phyloP scores from a whole-genome alignment of 2,113 vertebrate genomes.

The Motacilla tschutschensis region DNA sequence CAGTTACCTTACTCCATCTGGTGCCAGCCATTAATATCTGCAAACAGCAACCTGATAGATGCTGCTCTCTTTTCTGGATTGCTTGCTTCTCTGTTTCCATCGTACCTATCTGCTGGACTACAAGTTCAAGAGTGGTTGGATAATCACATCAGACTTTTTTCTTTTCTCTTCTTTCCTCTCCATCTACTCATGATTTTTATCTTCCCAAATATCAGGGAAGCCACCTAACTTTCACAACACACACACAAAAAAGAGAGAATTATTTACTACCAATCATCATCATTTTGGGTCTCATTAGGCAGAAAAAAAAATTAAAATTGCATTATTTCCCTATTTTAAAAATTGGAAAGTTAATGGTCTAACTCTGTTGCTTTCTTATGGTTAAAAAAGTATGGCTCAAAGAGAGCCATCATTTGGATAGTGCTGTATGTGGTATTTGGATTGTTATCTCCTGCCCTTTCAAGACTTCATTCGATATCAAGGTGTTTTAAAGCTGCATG shows the following conservation, averaged over 20 bases:
- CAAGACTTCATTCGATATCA: conserved; percentile 1
- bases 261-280: neutral
- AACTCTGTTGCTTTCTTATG: neutral
- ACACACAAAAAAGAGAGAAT: neutral
- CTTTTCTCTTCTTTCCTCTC: neutral
- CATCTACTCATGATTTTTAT: neutral
- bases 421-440: neutral
- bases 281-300: neutral
- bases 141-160: neutral
- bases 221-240: neutral
- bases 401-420: neutral
- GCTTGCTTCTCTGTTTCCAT: neutral
- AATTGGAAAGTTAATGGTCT: neutral
- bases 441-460: conserved; percentile 42
- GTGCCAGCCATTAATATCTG: neutral
- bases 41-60: neutral
- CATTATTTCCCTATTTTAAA: neutral
- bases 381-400: neutral
- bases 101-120: neutral
- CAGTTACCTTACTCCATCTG: neutral
- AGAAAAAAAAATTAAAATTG: neutral
- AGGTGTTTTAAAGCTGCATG: conserved; percentile 8
- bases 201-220: neutral
- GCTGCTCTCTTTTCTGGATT: neutral
- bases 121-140: neutral